These are phyloP conservation scores for Idaea aversata DNA, from an alignment of 2,888 invertebrate genomes.

Conservation along the genomic window DNA sequence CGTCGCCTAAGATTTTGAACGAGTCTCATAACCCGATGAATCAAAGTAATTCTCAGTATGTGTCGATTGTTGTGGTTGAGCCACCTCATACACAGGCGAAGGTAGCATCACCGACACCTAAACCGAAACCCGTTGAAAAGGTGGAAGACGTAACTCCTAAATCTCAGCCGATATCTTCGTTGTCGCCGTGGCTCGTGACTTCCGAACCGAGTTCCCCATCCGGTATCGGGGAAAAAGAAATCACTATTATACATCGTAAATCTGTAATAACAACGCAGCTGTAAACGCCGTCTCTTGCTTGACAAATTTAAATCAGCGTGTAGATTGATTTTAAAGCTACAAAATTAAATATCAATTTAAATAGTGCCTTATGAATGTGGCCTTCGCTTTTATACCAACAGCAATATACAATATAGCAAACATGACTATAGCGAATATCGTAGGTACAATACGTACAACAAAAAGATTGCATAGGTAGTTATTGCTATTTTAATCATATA, in stretches of 20 bases:
- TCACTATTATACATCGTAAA: constrained; percentile 88
- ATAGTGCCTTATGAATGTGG: constrained; percentile 24
- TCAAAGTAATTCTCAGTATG: constrained; percentile 68
- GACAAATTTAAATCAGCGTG: neutral
- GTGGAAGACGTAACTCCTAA: constrained; percentile 77
- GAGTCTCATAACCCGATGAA: constrained; percentile 61
- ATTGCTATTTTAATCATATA: neutral
- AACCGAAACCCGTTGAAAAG: constrained; percentile 73
- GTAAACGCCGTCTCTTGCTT: constrained; percentile 29
- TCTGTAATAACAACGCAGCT: constrained; percentile 94
- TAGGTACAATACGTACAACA: neutral
- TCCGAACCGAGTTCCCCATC: constrained; percentile 85
- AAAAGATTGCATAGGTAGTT: neutral
- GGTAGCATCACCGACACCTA: constrained; percentile 67
- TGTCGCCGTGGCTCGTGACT: constrained; percentile 91
- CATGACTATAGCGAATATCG: neutral
- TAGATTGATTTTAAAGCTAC: neutral
- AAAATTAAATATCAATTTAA: constrained; percentile 12
- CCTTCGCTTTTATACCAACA: constrained; percentile 1
- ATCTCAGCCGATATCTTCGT: constrained; percentile 82
- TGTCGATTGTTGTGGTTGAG: constrained; percentile 75
- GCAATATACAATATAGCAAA: neutral
- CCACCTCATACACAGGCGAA: constrained; percentile 63
- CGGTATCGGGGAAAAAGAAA: constrained; percentile 82
- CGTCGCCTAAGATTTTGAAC: constrained; percentile 77